phyloP scores from a whole-genome alignment of 1,140 invertebrate genomes.

The Trinorchestia longiramus region DNA sequence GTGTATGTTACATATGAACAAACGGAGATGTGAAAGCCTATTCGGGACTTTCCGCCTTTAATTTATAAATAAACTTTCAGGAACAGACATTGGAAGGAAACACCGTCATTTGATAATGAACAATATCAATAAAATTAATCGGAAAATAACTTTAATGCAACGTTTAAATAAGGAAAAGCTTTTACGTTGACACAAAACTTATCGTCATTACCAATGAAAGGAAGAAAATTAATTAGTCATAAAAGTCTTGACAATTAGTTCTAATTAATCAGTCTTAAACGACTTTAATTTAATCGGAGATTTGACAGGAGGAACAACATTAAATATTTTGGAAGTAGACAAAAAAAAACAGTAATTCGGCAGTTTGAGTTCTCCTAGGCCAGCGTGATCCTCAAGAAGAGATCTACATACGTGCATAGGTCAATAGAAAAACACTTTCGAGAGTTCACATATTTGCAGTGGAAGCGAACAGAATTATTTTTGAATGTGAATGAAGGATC shows the following conservation, averaged over 20 bases:
- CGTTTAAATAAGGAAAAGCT: background rate
- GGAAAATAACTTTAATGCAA: background rate
- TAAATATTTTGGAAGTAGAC: background rate
- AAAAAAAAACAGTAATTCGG: background rate
- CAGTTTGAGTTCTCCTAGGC: background rate
- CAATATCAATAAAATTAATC: background rate
- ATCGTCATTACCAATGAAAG: no score
- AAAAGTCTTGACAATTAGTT: no score
- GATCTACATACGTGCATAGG: no score
- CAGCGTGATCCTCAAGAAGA: no score
- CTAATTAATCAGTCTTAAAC: background rate
- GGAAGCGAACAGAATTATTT: no score
- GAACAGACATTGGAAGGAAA: background rate
- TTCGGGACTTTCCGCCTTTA: background rate
- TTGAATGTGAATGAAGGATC: no score
- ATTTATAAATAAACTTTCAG: background rate
- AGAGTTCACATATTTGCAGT: no score
- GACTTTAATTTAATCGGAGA: no score
- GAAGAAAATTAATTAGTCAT: no score
- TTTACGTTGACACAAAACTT: background rate
- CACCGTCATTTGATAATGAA: background rate
- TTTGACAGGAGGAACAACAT: background rate
- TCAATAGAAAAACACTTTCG: no score
- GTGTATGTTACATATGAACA: background rate
- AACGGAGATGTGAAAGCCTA: background rate